Evolutionary conservation across 2,797 vertebrate species (phyloP), one percentile per base, ranked within the genome.

Genomic region (Notoglanidium macrostoma): DNA sequence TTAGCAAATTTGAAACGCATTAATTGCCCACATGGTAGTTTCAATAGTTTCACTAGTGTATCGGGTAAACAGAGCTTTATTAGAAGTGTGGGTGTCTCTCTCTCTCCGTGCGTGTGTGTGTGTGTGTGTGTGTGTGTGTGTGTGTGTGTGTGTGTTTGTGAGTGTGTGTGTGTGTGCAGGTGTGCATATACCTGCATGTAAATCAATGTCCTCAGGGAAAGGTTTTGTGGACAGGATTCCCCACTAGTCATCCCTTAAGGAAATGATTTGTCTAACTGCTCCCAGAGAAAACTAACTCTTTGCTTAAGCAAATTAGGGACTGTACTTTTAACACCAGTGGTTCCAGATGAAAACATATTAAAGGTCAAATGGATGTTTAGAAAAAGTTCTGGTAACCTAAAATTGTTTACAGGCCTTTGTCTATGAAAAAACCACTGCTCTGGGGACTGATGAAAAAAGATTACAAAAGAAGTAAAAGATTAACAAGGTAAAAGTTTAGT

Each of bases 191-290:
- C 82, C 59, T 54, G 54, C 87, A 74, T 78, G 87, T 61, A 84
- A 78, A 87, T 76, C 40, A 17, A 35, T 54, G 83, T 76, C 68
- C 77, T 73, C 26, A 54, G 83, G 87, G 83, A 57, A 40, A 81
- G 23, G 68, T 68, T 85, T 82, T 32, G 23, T 46, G 32, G 46
- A 23, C 29, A 65, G 76, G 55, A 73, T 85, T 88, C 83, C 76
- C 68, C 79, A 70, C 57, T n/a, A 81, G 65, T 85, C 78, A 70
- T 85, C 70, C 84, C 83, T 83, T 57, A 74, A 82, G 87, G 78
- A 67, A 88, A 74, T 85, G 1, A 85, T 88, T 87, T 88, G 87
- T 74, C 51, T 85, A 85, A 72, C 63, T 84, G 46, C 73, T 88
- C 63, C 44, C 51, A 83, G 35, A 40, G 78, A 88, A 88, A 44